Evolutionary conservation across 2,797 vertebrate species (phyloP).

Genomic region (Helarctos malayanus): DNA sequence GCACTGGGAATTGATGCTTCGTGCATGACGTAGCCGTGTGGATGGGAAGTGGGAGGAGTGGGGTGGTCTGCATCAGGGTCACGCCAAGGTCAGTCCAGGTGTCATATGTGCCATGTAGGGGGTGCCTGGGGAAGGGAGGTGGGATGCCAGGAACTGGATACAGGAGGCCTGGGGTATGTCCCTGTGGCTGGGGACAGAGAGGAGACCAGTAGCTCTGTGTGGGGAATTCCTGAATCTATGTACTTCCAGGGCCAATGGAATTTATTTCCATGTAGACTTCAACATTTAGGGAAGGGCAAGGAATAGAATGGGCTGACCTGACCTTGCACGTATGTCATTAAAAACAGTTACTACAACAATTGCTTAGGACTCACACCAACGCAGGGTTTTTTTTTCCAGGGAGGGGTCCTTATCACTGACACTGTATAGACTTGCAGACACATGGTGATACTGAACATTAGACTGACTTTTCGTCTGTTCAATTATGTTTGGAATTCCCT

Average conservation of each 20-base stretch:
- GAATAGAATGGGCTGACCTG: not conserved
- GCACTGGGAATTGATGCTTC: fast-evolving
- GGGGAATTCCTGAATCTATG: fast-evolving
- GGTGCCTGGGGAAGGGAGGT: not conserved
- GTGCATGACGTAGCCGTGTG: fast-evolving
- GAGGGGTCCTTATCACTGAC: not conserved
- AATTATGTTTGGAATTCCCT: not conserved
- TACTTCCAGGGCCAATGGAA: not conserved
- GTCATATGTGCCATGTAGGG: not conserved
- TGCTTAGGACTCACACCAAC: not conserved
- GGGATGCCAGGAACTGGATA: not conserved
- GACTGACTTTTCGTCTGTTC: fast-evolving
- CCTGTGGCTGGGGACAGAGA: fast-evolving
- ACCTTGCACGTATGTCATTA: not conserved
- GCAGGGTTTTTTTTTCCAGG: not conserved
- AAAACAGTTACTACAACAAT: not conserved
- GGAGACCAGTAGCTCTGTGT: not conserved
- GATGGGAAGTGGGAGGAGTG: fast-evolving
- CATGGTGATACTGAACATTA: not conserved
- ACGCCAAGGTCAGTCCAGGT: not conserved
- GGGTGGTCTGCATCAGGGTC: not conserved
- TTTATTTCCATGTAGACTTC: not conserved
- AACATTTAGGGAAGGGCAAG: not conserved
- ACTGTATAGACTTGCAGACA: not conserved
- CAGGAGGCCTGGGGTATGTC: not conserved